Evolutionary conservation across 2,113 vertebrate species (phyloP).

Genomic region (Cottus gobio): DNA sequence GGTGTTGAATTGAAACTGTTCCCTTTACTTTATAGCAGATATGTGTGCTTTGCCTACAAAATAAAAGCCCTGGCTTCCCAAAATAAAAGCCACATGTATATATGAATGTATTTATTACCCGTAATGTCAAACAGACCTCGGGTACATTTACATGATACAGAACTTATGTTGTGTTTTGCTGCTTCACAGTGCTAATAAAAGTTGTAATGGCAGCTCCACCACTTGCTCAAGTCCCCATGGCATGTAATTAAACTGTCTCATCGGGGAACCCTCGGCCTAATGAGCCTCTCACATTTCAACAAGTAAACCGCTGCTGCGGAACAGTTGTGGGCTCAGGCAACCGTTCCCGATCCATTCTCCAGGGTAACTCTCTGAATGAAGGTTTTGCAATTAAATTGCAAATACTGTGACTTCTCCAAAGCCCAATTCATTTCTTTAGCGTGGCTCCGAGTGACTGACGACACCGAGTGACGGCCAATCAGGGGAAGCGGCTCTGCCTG

Average conservation of each 20-base stretch:
- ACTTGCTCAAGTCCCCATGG: conserved; percentile 61
- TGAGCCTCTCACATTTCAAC: conserved; percentile 74
- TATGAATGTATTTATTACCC: not conserved
- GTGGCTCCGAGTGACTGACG: conserved; percentile 56
- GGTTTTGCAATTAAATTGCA: conserved; percentile 68
- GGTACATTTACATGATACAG: conserved; percentile 38
- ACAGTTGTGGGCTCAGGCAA: conserved; percentile 61
- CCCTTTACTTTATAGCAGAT: not conserved
- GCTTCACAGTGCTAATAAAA: conserved; percentile 44
- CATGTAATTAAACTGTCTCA: conserved; percentile 78
- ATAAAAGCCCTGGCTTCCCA: not conserved
- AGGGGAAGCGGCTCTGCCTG: conserved; percentile 59
- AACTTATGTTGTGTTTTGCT: conserved; percentile 34
- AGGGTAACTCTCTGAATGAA: conserved; percentile 59
- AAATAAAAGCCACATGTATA: not conserved
- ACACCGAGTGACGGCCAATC: conserved; percentile 76
- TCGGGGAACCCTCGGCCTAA: conserved; percentile 69
- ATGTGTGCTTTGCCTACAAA: not conserved
- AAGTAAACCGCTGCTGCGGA: conserved; percentile 65
- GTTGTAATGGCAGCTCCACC: conserved; percentile 63
- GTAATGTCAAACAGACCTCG: not conserved
- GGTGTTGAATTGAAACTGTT: not conserved
- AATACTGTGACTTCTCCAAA: conserved; percentile 58
- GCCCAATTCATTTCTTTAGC: conserved; percentile 41
- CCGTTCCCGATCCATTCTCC: conserved; percentile 47